Evolutionary conservation across 2,797 vertebrate species (phyloP).

Genomic region (Gobio occitaniae): DNA sequence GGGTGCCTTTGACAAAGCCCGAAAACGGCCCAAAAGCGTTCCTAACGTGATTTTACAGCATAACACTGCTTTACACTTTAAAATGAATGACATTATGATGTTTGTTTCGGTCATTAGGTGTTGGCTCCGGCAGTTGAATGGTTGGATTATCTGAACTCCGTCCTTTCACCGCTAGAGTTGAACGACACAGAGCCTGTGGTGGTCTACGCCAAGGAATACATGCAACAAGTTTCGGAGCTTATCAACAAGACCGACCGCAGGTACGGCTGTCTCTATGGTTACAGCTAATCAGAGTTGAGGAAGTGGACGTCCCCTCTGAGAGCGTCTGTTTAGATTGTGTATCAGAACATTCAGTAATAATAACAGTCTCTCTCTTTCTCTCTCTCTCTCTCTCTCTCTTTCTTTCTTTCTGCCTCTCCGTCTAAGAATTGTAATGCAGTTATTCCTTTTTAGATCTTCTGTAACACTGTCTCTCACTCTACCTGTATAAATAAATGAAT

Average conservation of each 20-base stretch:
- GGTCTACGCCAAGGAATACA: slow-evolving; percentile 89
- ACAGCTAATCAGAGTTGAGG: slow-evolving; percentile 5
- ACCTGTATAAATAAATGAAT: slow-evolving; percentile 11
- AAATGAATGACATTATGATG: neutral
- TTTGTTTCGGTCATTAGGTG: slow-evolving; percentile 65
- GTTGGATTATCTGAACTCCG: slow-evolving; percentile 89
- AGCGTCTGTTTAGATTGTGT: slow-evolving; percentile 3
- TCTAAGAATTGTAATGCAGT: neutral
- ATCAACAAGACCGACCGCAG: slow-evolving; percentile 91
- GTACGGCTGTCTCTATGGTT: slow-evolving; percentile 65
- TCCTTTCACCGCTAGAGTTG: slow-evolving; percentile 88
- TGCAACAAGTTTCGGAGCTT: slow-evolving; percentile 93
- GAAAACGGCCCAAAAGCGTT: neutral
- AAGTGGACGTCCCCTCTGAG: neutral
- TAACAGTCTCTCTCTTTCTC: neutral
- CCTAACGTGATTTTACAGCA: neutral
- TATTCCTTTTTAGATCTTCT: slow-evolving; percentile 4
- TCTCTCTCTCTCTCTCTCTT: too few species aligned
- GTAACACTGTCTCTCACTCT: slow-evolving; percentile 1
- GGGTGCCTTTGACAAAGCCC: neutral
- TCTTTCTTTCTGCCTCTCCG: neutral
- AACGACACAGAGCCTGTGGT: slow-evolving; percentile 90
- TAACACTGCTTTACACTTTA: neutral
- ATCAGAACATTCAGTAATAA: slow-evolving; percentile 33
- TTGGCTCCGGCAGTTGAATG: slow-evolving; percentile 91